Base-by-base conservation (phyloP, 2,888 invertebrate species). In the Stenchaetothrips biformis region DNA sequence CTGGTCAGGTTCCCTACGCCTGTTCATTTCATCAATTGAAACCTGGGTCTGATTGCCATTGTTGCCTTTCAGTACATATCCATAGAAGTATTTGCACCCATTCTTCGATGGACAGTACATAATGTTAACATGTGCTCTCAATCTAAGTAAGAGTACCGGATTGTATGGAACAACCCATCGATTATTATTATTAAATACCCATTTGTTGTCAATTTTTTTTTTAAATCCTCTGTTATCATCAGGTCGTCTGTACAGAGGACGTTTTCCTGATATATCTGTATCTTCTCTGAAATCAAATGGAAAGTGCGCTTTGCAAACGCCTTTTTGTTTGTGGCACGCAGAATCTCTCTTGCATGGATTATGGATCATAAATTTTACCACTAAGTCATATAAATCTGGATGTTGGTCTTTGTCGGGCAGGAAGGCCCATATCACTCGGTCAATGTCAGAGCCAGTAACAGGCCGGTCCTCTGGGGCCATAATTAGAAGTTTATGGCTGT, bases 91-190 rank as follows among this genome's bases (percentile, higher is more conserved):
- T n/a, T n/a, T n/a, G n/a, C n/a, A n/a, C n/a, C n/a, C n/a, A n/a
- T n/a, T n/a, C n/a, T n/a, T n/a, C n/a, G 62, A 62, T 13, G 62
- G 62, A 62, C 62, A 16, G 62, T 62, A 62, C 18, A 62, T 62
- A 16, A 83, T 83, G 81, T 84, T 84, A 8, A 83, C 81, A 79
- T 84, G 83, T 7, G 81, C 82, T 37, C 82, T 81, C 47, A 82
- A 83, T 8, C 81, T 81, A 21, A 80, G 77, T n/a, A 79, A 82
- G 21, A 82, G 78, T 0, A 82, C 79, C 18, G 83, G 83, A 77
- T 81, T 81, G 81, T 81, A 83, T 74, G 82, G 82, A 7, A 82
- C 82, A 18, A 82, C 78, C 83, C 84, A 83, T 80, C 83, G 78
- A 81, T 83, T 82, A 82, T 83, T 81, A 9, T 83, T 53, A 25